These are phyloP conservation scores for Chromis chromis DNA, from an alignment of 2,797 vertebrate genomes.

Conservation along the genomic window DNA sequence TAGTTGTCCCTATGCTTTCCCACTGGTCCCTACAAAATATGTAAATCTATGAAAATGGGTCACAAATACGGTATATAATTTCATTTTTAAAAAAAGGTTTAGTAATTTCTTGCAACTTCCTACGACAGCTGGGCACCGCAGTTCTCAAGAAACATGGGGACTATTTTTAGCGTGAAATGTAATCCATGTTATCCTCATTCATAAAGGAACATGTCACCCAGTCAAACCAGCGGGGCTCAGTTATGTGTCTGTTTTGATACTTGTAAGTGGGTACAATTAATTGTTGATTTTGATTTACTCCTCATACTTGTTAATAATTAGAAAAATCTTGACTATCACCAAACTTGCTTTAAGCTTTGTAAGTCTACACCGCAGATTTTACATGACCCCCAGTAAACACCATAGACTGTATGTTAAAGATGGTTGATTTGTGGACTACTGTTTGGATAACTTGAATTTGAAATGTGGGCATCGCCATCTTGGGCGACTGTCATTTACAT, in stretches of 20 bases:
- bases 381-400: neutral
- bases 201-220: neutral
- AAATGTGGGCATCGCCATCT: no score
- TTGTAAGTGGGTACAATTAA: neutral
- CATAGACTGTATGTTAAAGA: no score
- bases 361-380: neutral
- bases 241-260: neutral
- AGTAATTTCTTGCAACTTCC: neutral
- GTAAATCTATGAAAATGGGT: neutral
- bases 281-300: neutral
- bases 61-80: neutral
- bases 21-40: neutral
- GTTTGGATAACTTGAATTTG: no score
- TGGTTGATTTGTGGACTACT: no score
- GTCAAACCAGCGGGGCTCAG: neutral
- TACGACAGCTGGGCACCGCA: neutral
- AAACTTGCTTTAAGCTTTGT: neutral
- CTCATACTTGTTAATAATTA: neutral
- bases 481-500: no score
- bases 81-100: neutral
- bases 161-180: neutral
- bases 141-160: neutral
- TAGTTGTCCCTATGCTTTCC: neutral
- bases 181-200: neutral
- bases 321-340: neutral